A percentile compares a stretch with the other conserved stretches of the same genome.
phyloP scores from a whole-genome alignment of 2,888 invertebrate species.

The Rhingia campestris region DNA sequence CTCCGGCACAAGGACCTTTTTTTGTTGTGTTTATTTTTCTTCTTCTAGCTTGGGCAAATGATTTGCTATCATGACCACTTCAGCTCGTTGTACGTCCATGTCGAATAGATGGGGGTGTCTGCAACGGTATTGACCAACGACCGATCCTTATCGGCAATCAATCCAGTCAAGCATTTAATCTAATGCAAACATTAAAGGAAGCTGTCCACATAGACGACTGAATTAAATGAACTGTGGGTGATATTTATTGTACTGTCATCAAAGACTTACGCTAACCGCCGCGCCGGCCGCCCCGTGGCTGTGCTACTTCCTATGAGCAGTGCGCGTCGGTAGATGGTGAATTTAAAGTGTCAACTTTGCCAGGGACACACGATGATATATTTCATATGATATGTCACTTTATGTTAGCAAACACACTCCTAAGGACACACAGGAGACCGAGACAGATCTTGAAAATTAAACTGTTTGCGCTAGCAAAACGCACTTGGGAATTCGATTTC shows the following conservation, averaged over 20 bases:
- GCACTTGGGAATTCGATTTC: conserved; percentile 47
- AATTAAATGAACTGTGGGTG: conserved; percentile 51
- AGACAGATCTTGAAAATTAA: conserved; percentile 2
- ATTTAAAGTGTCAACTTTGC: conserved; percentile 5
- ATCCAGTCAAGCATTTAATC: conserved; percentile 53
- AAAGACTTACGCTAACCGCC: too few relatives aligned
- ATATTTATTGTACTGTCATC: conserved; percentile 32
- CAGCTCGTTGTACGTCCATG: neutral
- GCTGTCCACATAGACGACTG: conserved; percentile 19
- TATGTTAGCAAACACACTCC: neutral
- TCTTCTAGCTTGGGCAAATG: neutral
- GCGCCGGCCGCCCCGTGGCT: neutral
- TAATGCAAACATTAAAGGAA: conserved; percentile 47
- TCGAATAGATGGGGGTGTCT: neutral
- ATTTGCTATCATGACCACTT: neutral
- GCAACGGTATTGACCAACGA: conserved; percentile 12
- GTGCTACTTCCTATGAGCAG: neutral
- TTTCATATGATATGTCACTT: neutral
- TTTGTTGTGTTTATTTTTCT: neutral
- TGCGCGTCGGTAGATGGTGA: neutral
- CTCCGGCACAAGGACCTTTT: neutral
- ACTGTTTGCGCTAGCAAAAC: conserved; percentile 15
- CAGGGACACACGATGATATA: neutral
- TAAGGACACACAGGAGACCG: neutral
- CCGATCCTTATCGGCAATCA: conserved; percentile 37